Evolutionary conservation across 2,797 vertebrate species (phyloP).

Genomic region (Silurus lanzhouensis): DNA sequence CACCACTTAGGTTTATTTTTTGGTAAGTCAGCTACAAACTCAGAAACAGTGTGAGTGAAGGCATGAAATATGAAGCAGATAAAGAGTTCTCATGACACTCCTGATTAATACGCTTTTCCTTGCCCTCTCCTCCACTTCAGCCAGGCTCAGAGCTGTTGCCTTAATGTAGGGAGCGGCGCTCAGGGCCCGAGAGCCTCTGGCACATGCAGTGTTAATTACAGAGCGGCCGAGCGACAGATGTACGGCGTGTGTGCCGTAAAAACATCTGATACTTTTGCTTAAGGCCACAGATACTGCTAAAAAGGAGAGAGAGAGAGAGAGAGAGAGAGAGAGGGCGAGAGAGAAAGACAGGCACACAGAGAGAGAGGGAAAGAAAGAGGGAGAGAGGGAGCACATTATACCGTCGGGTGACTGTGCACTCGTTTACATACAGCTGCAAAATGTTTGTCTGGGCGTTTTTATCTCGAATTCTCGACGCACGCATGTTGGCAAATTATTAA

Average conservation of each 20-base stretch:
- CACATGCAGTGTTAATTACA: conserved; percentile 56
- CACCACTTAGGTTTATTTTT: not conserved
- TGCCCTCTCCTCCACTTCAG: not conserved
- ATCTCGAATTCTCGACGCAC: conserved; percentile 2
- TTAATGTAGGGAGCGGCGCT: conserved; percentile 45
- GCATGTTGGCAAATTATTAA: conserved; percentile 43
- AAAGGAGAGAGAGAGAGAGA: not conserved
- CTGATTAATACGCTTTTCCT: conserved; percentile 5
- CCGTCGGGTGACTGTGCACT: conserved; percentile 15
- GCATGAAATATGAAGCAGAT: not conserved
- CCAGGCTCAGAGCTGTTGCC: not conserved
- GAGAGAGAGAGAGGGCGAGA: not conserved
- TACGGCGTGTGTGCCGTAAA: conserved; percentile 57
- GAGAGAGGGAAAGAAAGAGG: conserved; percentile 7
- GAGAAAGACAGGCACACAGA: not conserved
- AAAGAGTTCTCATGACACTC: not conserved
- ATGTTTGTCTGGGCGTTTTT: conserved; percentile 28
- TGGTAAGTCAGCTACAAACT: not conserved
- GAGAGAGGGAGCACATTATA: conserved; percentile 2
- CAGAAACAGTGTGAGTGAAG: not conserved
- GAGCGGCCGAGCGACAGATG: conserved; percentile 64
- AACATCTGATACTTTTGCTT: conserved; percentile 61
- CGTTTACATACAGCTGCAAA: conserved; percentile 49
- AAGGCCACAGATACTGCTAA: conserved; percentile 49
- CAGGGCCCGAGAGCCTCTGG: conserved; percentile 47